phyloP scores from a whole-genome alignment of 1,140 invertebrate genomes.

The Drosophila rufa region DNA sequence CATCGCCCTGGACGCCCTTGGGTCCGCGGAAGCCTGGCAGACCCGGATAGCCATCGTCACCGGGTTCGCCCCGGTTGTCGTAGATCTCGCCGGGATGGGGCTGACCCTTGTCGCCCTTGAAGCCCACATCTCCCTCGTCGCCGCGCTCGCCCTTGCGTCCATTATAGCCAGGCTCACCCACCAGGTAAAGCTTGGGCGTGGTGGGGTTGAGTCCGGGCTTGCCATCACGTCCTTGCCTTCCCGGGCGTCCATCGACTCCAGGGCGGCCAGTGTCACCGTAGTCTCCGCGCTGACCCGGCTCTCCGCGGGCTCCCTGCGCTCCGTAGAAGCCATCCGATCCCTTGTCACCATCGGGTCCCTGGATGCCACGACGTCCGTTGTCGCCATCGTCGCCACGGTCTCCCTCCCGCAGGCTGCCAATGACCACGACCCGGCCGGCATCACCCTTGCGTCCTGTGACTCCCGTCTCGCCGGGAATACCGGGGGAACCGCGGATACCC shows the following conservation, averaged over 20 bases:
- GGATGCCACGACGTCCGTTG: constrained; percentile 84
- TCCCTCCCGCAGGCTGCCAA: background rate
- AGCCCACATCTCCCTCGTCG: constrained; percentile 85
- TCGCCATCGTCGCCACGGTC: constrained; percentile 83
- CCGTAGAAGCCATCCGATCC: constrained; percentile 82
- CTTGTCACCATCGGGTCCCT: constrained; percentile 83
- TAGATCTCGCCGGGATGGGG: constrained; percentile 81
- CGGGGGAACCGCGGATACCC: constrained; percentile 82
- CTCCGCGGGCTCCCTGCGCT: constrained; percentile 84
- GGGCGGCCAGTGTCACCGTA: constrained; percentile 85
- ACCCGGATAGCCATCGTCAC: constrained; percentile 61
- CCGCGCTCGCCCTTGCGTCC: constrained; percentile 86
- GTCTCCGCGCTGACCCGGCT: constrained; percentile 86
- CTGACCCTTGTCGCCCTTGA: constrained; percentile 87
- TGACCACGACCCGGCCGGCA: constrained; percentile 64
- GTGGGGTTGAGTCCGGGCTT: constrained; percentile 80
- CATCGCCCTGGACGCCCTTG: constrained; percentile 70
- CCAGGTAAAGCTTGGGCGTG: constrained; percentile 84
- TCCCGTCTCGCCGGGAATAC: constrained; percentile 74
- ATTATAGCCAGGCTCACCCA: constrained; percentile 85
- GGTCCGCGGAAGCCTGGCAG: constrained; percentile 71
- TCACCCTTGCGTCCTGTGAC: constrained; percentile 51
- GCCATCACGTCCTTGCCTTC: constrained; percentile 86
- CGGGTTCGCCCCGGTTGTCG: constrained; percentile 66
- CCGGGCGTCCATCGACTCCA: constrained; percentile 85